Percentiles rank a stretch among this genome's conserved stretches.
phyloP scores from a whole-genome alignment of 2,113 vertebrate genomes.

The Stegostoma tigrinum region DNA sequence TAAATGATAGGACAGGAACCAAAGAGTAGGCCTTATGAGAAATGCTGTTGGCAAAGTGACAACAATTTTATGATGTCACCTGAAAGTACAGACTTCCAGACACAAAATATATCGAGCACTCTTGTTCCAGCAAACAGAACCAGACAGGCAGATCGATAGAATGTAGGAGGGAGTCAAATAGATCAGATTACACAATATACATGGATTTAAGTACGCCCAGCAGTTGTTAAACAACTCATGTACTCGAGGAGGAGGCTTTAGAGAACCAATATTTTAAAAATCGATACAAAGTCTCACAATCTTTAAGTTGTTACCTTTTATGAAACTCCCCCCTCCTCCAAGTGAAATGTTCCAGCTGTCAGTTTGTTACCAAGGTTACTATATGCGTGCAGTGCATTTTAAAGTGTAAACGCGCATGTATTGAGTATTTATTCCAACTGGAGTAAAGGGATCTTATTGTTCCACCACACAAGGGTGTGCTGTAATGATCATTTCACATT shows the following conservation, averaged over 20 bases:
- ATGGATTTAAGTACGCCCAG: not conserved
- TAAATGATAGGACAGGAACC: not conserved
- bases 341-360: not conserved
- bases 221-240: constrained; percentile 13
- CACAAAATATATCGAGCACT: not conserved
- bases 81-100: not conserved
- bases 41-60: constrained; percentile 12
- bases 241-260: not conserved
- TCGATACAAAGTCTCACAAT: not conserved
- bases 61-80: not conserved
- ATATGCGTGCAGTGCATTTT: not conserved
- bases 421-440: not conserved
- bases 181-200: constrained; percentile 10
- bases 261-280: not conserved
- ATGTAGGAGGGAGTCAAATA: not conserved
- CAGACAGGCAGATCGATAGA: not conserved
- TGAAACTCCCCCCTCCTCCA: constrained; percentile 27
- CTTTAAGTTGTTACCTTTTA: constrained; percentile 16
- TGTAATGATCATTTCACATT: constrained; percentile 23
- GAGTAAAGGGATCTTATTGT: constrained; percentile 8
- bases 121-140: not conserved
- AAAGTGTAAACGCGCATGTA: constrained; percentile 15
- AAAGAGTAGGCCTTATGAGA: not conserved
- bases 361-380: constrained; percentile 32
- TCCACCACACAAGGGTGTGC: not conserved